phyloP scores from a whole-genome alignment of 2,888 invertebrate species.

The Ophraella communa region DNA sequence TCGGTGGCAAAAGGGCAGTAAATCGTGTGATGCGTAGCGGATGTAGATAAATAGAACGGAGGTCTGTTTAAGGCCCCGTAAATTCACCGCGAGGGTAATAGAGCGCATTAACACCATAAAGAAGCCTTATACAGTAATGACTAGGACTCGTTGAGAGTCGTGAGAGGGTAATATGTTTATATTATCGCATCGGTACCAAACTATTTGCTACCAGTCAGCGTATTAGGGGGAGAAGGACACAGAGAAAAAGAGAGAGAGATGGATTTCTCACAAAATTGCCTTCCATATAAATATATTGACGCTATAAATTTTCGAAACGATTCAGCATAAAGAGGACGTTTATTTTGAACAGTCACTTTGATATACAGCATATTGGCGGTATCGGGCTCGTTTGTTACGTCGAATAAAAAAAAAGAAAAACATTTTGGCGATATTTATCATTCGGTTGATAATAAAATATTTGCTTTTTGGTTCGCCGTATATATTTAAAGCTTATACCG shows the following conservation, averaged over 20 bases:
- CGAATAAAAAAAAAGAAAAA: slow-evolving; percentile 38
- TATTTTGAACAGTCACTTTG: slow-evolving; percentile 57
- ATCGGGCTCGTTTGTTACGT: slow-evolving; percentile 29
- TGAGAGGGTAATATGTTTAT: slow-evolving; percentile 62
- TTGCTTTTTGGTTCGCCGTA: slow-evolving; percentile 17
- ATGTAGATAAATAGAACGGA: slow-evolving; percentile 49
- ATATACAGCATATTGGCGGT: slow-evolving; percentile 51
- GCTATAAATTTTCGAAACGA: slow-evolving; percentile 60
- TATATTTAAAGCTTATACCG: slow-evolving; percentile 8
- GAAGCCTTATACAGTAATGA: slow-evolving; percentile 61
- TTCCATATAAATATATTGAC: slow-evolving; percentile 62
- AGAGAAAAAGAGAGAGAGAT: neutral
- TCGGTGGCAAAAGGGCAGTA: slow-evolving; percentile 28
- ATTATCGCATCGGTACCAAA: slow-evolving; percentile 61
- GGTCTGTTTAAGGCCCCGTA: slow-evolving; percentile 53
- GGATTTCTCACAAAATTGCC: slow-evolving; percentile 57
- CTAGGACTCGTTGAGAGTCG: slow-evolving; percentile 59
- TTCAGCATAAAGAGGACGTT: slow-evolving; percentile 60
- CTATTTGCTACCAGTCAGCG: slow-evolving; percentile 56
- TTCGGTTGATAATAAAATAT: slow-evolving; percentile 29
- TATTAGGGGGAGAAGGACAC: slow-evolving; percentile 51
- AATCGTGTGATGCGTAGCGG: slow-evolving; percentile 37
- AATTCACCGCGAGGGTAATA: slow-evolving; percentile 57
- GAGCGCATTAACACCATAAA: slow-evolving; percentile 62
- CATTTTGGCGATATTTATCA: slow-evolving; percentile 44